Evolutionary conservation across 2,888 invertebrate species (phyloP).

Genomic region (Lutraria lutraria): DNA sequence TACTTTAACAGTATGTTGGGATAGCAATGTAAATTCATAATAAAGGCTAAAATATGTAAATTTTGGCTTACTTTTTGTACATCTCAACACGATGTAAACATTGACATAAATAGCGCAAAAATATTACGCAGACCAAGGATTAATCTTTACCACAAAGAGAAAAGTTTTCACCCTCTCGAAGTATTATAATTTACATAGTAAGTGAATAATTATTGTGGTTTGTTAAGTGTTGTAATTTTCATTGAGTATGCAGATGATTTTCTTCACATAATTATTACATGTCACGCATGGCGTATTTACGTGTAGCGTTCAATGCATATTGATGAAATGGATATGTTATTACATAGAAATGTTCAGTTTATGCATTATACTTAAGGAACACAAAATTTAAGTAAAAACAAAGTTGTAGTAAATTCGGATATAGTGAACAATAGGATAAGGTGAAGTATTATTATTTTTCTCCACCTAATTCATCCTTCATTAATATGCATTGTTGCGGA

Average conservation of each 20-base stretch:
- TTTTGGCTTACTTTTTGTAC: not conserved
- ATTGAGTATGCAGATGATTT: not conserved
- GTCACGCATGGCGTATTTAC: not conserved
- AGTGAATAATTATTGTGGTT: not conserved
- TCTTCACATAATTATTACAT: not conserved
- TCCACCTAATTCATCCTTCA: no score
- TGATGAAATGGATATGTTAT: not conserved
- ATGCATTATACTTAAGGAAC: not conserved
- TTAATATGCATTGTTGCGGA: no score
- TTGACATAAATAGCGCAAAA: not conserved
- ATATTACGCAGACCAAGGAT: not conserved
- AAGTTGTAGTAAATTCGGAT: not conserved
- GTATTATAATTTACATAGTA: not conserved
- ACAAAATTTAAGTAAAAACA: not conserved
- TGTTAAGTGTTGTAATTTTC: not conserved
- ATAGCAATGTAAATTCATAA: not conserved
- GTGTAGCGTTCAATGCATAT: not conserved
- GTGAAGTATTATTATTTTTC: no score
- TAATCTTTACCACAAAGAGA: not conserved
- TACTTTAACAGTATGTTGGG: not conserved
- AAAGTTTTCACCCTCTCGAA: not conserved
- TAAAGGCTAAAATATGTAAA: slow-evolving; percentile 8
- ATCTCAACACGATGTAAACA: not conserved
- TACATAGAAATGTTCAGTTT: not conserved
- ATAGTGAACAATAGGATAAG: no score